Percentiles rank a stretch among this genome's conserved stretches.
Evolutionary conservation across 2,113 vertebrate genomes (phyloP).

Genomic region (Hippopotamus amphibius): DNA sequence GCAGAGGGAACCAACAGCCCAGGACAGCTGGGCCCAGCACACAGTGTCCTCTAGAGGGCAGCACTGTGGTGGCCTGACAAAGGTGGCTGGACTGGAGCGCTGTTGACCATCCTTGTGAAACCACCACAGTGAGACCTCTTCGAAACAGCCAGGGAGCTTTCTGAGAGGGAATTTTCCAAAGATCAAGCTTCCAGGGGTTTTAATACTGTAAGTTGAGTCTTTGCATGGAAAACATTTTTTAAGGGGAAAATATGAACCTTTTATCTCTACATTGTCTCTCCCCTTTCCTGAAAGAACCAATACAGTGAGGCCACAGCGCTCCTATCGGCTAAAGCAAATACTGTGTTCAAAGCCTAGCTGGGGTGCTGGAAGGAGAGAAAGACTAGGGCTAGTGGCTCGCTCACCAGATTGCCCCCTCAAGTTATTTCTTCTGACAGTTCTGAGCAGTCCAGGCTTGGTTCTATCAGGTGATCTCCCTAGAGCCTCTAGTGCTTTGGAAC

Average conservation of each 20-base stretch:
- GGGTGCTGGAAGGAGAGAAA: not conserved
- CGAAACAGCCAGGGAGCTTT: not conserved
- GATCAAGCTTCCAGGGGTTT: not conserved
- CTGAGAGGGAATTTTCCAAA: not conserved
- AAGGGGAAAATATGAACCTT: slow-evolving; percentile 34
- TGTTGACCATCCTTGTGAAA: not conserved
- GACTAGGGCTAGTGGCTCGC: not conserved
- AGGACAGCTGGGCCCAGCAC: not conserved
- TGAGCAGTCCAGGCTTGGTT: not conserved
- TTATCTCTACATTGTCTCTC: slow-evolving; percentile 25
- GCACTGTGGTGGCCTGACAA: not conserved
- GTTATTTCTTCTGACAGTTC: not conserved
- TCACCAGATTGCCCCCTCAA: not conserved
- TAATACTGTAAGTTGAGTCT: not conserved
- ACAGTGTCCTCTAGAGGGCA: not conserved
- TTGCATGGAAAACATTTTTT: slow-evolving; percentile 9
- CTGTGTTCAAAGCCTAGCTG: not conserved
- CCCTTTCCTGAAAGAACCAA: slow-evolving; percentile 49
- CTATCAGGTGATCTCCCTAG: not conserved
- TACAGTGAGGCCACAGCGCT: not conserved
- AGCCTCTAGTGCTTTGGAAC: not conserved
- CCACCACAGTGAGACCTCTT: not conserved
- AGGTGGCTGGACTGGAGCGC: not conserved
- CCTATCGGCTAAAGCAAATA: not conserved
- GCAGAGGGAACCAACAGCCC: not conserved